phyloP scores from a whole-genome alignment of 92 coral and sea anemone genomes.

The Zoanthus gigantus region DNA sequence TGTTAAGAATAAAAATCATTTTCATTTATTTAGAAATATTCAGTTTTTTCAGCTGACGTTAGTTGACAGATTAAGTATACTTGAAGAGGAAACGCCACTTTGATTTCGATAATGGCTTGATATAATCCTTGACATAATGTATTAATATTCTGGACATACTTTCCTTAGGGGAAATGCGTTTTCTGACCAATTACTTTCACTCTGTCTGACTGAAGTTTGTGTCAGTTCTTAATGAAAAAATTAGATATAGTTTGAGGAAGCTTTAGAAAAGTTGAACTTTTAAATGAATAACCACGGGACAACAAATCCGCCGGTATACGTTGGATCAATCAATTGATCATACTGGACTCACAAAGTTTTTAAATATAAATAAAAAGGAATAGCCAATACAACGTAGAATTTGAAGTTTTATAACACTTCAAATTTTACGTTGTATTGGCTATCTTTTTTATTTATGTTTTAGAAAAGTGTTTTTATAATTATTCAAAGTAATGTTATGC shows the following conservation, averaged over 20 bases:
- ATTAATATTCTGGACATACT: background rate
- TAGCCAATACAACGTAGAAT: no score
- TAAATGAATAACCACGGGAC: no score
- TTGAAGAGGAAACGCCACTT: conserved; percentile 27
- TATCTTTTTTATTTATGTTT: no score
- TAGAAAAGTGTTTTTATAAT: background rate
- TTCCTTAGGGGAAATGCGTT: conserved; percentile 14
- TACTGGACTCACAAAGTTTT: no score
- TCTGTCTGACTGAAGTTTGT: background rate
- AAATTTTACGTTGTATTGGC: no score
- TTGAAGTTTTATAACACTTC: no score
- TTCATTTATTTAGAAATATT: background rate
- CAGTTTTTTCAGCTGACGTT: background rate
- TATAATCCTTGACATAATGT: conserved; percentile 5
- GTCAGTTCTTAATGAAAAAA: conserved; percentile 17
- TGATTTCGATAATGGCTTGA: conserved; percentile 19
- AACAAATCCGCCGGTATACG: no score
- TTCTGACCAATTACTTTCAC: conserved; percentile 12
- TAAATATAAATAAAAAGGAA: no score
- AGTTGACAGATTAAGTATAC: background rate
- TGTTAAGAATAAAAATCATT: background rate
- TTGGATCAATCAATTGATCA: no score
- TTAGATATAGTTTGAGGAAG: background rate
- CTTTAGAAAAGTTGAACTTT: background rate
- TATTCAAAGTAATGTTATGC: background rate